Evolutionary conservation across 2,888 invertebrate genomes (phyloP).

Genomic region (Norana najaformis): DNA sequence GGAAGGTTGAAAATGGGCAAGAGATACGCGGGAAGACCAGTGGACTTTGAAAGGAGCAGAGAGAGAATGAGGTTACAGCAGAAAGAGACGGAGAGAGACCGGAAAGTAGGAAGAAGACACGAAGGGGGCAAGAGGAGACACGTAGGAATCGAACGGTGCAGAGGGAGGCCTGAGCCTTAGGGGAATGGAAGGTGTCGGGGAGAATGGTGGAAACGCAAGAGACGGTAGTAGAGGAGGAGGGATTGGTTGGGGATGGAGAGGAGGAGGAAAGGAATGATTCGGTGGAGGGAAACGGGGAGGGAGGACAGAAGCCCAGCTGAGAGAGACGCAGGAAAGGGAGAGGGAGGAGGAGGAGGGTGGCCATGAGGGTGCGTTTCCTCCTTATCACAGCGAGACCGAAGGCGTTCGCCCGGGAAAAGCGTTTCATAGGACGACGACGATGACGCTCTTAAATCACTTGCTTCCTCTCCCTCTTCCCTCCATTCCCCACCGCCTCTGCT

Average conservation of each 20-base stretch:
- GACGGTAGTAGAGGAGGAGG: too few species aligned
- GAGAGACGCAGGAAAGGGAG: not conserved
- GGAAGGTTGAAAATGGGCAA: not conserved
- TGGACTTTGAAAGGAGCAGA: not conserved
- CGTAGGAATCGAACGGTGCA: not conserved
- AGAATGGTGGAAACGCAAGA: not conserved
- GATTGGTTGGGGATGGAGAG: not conserved
- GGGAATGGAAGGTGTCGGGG: not conserved
- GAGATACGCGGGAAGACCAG: not conserved
- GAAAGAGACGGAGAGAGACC: too few species aligned
- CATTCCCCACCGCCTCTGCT: not conserved
- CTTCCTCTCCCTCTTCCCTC: not conserved
- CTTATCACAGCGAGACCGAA: slow-evolving; percentile 20
- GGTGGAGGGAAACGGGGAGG: not conserved
- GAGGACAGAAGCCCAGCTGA: not conserved
- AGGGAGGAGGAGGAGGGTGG: not conserved
- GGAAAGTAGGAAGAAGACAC: not conserved
- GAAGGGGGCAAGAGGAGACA: not conserved
- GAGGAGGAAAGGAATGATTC: not conserved
- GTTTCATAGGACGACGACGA: not conserved
- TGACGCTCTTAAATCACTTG: slow-evolving; percentile 19
- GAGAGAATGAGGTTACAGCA: not conserved
- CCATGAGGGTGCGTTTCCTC: not conserved
- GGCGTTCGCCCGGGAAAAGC: slow-evolving; percentile 4
- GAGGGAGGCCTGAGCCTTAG: not conserved